Base-by-base conservation (phyloP, 2,888 invertebrate genomes). In the Drosophila acutilabella region DNA sequence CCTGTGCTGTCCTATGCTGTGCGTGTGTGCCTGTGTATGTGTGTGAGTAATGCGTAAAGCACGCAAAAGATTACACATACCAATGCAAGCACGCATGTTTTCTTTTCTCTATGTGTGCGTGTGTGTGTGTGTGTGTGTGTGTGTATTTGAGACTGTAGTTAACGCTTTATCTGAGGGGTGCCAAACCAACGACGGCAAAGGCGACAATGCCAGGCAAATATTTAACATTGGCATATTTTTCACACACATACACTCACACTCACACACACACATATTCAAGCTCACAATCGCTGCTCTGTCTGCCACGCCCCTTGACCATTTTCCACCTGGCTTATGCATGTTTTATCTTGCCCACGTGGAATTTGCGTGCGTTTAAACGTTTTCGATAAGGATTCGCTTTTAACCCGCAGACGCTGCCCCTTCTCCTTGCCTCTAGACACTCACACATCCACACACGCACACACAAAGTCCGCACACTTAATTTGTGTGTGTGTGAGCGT, bases 341-440 rank as follows among this genome's bases (percentile, higher is more conserved):
- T 85, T 85, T 85, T 85, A 85, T 85, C 85, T 89, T 87, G 71
- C 88, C 85, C 90, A 89, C 81, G 90, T 89, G 85, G 85, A 89
- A 89, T 85, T 85, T 89, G 81, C 89, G 85, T 89, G 89, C 90
- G 83, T 88, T 85, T 85, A 85, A 85, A 85, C 90, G 89, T 86
- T 89, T 86, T 86, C 90, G 85, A 85, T 85, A 85, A 85, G 90
- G 89, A 71, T 89, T 88, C 90, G 74, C 89, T 83, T 83, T 88
- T 88, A 80, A 80, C 87, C 89, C 84, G 83, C 89, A 78, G 84
- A 85, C 80, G 69, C 40, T 69, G 36, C 56, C 50, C 51, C 30
- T 6, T 30, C 30, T 8, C 6, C 7, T 30, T 30, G 1, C 2
- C 30, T 8, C 30, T 48, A 16, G n/a, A 11, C 33, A 3, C 41